A percentile compares a stretch with the other conserved stretches of the same genome.
These are phyloP conservation scores for Drosophila borborema DNA, from an alignment of 2,888 invertebrate species.

Conservation along the genomic window DNA sequence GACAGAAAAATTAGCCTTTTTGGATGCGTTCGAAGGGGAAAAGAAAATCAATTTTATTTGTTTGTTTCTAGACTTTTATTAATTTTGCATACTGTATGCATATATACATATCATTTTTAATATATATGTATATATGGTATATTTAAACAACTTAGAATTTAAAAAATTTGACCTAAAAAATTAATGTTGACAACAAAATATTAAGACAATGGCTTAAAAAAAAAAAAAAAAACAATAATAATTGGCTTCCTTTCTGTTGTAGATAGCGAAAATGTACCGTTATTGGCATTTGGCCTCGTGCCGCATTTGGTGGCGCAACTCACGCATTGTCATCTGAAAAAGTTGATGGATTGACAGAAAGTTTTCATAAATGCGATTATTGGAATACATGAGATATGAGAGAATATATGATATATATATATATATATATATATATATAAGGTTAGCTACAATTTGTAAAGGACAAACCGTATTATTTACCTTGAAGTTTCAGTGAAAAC, in stretches of 20 bases:
- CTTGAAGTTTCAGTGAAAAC: conserved; percentile 56
- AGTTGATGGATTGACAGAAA: not conserved
- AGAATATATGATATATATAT: conserved; percentile 2
- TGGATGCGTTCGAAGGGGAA: not conserved
- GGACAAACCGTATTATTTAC: conserved; percentile 58
- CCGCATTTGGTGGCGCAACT: conserved; percentile 65
- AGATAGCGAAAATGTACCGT: not conserved
- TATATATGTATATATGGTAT: not conserved
- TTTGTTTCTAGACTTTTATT: not conserved
- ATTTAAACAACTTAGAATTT: not conserved
- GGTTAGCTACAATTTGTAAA: conserved; percentile 57
- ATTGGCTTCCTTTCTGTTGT: not conserved
- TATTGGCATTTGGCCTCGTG: conserved; percentile 28
- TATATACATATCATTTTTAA: not conserved
- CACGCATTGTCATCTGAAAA: conserved; percentile 73
- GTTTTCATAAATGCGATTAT: not conserved
- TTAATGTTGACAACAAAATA: not conserved
- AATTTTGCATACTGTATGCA: not conserved
- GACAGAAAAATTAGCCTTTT: not conserved
- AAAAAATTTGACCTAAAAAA: not conserved
- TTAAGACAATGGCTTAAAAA: not conserved
- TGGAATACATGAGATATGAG: not conserved
- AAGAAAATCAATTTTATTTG: not conserved
- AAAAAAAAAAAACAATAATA: not conserved
- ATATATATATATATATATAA: not conserved